These are phyloP conservation scores for Cecidostiba fungosa DNA, from an alignment of 2,888 invertebrate species.

Conservation along the genomic window DNA sequence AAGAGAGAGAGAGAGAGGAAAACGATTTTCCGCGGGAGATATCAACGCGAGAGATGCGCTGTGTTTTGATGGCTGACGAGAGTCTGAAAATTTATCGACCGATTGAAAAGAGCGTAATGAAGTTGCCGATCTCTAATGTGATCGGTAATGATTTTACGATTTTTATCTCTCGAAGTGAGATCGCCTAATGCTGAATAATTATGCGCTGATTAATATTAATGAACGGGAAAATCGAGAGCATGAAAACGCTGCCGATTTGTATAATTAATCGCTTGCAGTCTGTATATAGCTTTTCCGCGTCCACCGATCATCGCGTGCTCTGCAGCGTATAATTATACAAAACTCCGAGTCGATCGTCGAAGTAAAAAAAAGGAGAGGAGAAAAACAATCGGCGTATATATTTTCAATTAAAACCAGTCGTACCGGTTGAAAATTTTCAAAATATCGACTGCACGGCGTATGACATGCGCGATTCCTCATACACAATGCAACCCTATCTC, in stretches of 20 bases:
- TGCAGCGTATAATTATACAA: not conserved
- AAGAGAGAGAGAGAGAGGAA: conserved; percentile 21
- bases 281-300: too few species aligned
- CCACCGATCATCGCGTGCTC: not conserved
- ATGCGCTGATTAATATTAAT: not conserved
- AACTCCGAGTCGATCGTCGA: too few species aligned
- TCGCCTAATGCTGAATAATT: conserved; percentile 3
- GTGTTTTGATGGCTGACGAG: not conserved
- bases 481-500: not conserved
- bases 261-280: too few species aligned
- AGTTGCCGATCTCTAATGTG: not conserved
- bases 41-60: conserved; percentile 50
- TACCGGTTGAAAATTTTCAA: not conserved
- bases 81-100: not conserved
- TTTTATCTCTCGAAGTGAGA: not conserved
- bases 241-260: not conserved
- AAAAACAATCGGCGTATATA: too few species aligned
- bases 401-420: not conserved
- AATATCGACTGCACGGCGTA: not conserved
- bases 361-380: too few species aligned
- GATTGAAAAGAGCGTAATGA: not conserved
- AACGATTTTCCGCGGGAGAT: conserved; percentile 57
- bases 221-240: not conserved
- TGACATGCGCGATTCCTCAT: too few species aligned
- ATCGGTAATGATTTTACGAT: not conserved